These are phyloP conservation scores for Drosophila diplacantha DNA, from an alignment of 2,888 invertebrate genomes.

Conservation along the genomic window DNA sequence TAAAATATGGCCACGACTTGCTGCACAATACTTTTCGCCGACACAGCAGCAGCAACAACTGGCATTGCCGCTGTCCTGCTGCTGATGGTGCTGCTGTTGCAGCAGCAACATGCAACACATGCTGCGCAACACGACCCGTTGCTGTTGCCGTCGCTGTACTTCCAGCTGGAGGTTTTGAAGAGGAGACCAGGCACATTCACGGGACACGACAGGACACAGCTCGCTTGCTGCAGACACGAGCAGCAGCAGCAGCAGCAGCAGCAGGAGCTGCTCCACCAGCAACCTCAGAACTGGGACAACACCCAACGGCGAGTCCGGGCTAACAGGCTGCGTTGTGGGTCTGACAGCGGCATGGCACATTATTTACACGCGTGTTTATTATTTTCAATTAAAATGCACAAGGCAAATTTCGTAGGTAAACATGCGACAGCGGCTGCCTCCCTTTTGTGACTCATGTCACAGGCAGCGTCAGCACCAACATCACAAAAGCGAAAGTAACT, in stretches of 20 bases:
- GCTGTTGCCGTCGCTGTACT: constrained; percentile 40
- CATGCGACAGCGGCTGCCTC: constrained; percentile 31
- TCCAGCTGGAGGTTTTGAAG: constrained; percentile 50
- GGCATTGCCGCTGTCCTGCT: constrained; percentile 16
- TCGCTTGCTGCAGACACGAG: constrained; percentile 35
- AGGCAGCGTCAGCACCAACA: constrained; percentile 25
- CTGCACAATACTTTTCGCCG: constrained; percentile 69
- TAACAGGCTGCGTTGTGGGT: constrained; percentile 21
- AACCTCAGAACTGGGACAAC: constrained; percentile 40
- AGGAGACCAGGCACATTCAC: constrained; percentile 28
- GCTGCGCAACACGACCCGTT: constrained; percentile 65
- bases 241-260: constrained; percentile 37
- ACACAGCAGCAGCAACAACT: constrained; percentile 45
- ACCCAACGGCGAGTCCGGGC: constrained; percentile 6
- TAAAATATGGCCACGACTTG: constrained; percentile 69
- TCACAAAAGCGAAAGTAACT: constrained; percentile 44
- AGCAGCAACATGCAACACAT: constrained; percentile 69
- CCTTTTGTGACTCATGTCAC: constrained; percentile 55
- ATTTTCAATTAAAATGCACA: constrained; percentile 67
- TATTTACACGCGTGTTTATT: constrained; percentile 71
- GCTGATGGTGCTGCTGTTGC: constrained; percentile 33
- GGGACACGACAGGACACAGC: constrained; percentile 40
- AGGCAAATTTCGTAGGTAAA: constrained; percentile 60
- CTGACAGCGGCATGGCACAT: constrained; percentile 55
- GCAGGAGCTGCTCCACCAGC: constrained; percentile 12